Percentiles rank a stretch among this genome's conserved stretches.
phyloP scores from a whole-genome alignment of 2,888 invertebrate species.

The Rhogogaster chlorosoma region DNA sequence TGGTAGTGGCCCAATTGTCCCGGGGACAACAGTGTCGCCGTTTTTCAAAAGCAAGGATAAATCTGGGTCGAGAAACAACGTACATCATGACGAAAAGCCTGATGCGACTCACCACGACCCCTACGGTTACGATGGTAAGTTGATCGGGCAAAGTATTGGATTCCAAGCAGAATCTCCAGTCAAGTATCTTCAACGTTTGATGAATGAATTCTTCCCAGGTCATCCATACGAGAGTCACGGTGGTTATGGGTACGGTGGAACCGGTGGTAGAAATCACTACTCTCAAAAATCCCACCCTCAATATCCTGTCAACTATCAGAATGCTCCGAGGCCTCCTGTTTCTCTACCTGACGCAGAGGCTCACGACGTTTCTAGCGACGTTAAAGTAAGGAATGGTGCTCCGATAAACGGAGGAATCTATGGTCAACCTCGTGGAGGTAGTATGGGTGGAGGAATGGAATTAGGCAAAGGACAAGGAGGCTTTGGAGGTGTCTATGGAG shows the following conservation, averaged over 20 bases:
- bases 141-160: background rate
- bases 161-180: background rate
- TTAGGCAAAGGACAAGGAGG: constrained; percentile 59
- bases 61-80: constrained; percentile 61
- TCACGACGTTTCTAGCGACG: constrained; percentile 62
- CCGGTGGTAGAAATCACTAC: constrained; percentile 56
- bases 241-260: constrained; percentile 58
- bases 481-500: constrained; percentile 61
- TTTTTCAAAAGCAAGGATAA: constrained; percentile 55
- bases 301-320: constrained; percentile 63
- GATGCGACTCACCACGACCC: constrained; percentile 57
- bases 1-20: constrained; percentile 74
- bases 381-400: constrained; percentile 67
- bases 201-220: constrained; percentile 45
- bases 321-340: constrained; percentile 57
- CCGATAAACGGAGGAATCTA: constrained; percentile 64
- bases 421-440: constrained; percentile 60
- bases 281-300: constrained; percentile 60
- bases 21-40: constrained; percentile 62
- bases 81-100: constrained; percentile 61
- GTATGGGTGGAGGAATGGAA: constrained; percentile 57
- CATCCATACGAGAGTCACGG: constrained; percentile 59
- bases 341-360: constrained; percentile 57
- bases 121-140: constrained; percentile 57
- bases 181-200: background rate